A percentile compares a stretch with the other conserved stretches of the same genome.
Evolutionary conservation across 2,888 invertebrate genomes (phyloP).

Genomic region (Blera fallax): DNA sequence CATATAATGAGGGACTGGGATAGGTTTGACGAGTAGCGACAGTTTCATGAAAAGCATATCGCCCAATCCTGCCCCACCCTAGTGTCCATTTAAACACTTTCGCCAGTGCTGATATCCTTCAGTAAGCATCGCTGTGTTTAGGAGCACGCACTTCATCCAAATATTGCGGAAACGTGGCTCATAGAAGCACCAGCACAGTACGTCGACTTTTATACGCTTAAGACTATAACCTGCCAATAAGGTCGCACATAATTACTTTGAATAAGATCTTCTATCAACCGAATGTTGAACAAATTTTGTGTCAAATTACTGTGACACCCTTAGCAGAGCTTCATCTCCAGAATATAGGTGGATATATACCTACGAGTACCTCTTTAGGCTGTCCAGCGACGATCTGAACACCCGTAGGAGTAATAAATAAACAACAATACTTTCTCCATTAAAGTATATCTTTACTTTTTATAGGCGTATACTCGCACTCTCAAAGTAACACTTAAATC

Average conservation of each 20-base stretch:
- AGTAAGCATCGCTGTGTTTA: too few species aligned
- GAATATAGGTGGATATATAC: background rate
- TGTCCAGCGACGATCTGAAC: background rate
- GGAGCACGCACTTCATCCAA: too few species aligned
- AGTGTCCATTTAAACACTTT: too few species aligned
- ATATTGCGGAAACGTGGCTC: too few species aligned
- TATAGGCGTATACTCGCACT: constrained; percentile 57
- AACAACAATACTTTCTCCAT: constrained; percentile 40
- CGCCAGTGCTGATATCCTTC: too few species aligned
- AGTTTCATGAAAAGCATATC: too few species aligned
- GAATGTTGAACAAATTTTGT: constrained; percentile 14
- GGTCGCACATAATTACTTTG: background rate
- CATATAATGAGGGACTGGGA: too few species aligned
- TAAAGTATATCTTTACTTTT: constrained; percentile 54
- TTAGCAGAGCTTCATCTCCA: background rate
- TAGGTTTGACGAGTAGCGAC: too few species aligned
- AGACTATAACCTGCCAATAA: too few species aligned
- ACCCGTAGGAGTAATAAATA: constrained; percentile 34
- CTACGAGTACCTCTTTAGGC: background rate
- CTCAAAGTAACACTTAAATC: constrained; percentile 66
- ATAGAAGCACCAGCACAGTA: too few species aligned
- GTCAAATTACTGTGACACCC: background rate
- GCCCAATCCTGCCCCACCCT: too few species aligned
- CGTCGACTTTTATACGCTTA: too few species aligned
- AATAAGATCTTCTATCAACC: background rate